Base-by-base conservation (phyloP, 1,140 invertebrate genomes). In the Euura saliciscinereae region DNA sequence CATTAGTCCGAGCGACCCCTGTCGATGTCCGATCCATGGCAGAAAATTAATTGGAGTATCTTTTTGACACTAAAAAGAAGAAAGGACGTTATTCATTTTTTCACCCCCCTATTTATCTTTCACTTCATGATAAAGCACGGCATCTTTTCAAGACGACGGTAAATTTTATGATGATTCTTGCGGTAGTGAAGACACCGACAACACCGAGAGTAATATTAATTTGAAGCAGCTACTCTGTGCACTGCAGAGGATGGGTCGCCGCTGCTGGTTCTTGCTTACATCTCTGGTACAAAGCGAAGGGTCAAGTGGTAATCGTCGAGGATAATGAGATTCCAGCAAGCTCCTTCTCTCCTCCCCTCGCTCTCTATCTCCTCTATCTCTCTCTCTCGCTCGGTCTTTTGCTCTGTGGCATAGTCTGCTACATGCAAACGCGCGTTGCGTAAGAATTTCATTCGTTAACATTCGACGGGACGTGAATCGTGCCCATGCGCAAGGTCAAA, bases 341-440 rank as follows among this genome's bases (percentile, higher is more conserved):
- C 70, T 71, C 51, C 68, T 59, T 66, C 71, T 64, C 43, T 72
- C 66, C 4, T 13, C 64, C 64, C 13, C 45, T 51, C 71, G 43
- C 72, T 70, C 67, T 67, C 13, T 45, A 1, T 45, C 70, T 11
- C 67, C 70, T 75, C 65, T 68, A 59, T 71, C 45, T 45, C 44
- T 73, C 68, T 51, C 11, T 66, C 70, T 8, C 44, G 64, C 42
- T 64, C 13, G 3, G 65, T 44, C 10, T n/a, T 71, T 71, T 68
- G 45, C 66, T 11, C 43, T 6, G 11, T 28, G 11, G 51, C 68
- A 44, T 28, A 13, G 44, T n/a, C 75, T 76, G 79, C 81, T 82
- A 80, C 81, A 81, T 76, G 75, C 78, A 76, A 73, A 78, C 74
- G 76, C 77, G 76, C 75, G 76, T 78, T 64, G 74, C 74, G 75